These are phyloP conservation scores for Polydrusus tereticollis DNA, from an alignment of 2,888 invertebrate species.

Conservation along the genomic window DNA sequence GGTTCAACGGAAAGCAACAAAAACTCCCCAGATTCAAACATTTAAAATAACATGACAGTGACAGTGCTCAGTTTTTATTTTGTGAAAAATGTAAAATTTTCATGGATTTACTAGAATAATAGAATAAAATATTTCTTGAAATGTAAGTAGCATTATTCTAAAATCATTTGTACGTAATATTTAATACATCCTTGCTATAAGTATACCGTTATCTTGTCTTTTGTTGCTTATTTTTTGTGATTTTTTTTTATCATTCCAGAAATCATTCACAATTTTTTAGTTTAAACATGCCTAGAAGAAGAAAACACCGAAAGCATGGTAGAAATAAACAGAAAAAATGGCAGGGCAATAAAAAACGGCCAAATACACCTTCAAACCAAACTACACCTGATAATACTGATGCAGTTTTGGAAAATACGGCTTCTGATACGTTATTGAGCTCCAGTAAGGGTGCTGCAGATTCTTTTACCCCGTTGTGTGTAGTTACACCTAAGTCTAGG, in stretches of 20 bases:
- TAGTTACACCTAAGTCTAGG: background rate
- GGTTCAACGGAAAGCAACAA: background rate
- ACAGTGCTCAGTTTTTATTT: background rate
- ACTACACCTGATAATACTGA: background rate
- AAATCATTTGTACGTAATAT: background rate
- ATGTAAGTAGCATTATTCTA: background rate
- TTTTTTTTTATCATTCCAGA: too few species aligned
- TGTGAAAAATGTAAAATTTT: background rate
- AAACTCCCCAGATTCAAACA: slow-evolving; percentile 6
- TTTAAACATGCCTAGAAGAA: slow-evolving; percentile 12
- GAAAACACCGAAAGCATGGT: slow-evolving; percentile 22
- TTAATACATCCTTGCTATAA: too few species aligned
- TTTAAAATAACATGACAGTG: slow-evolving; percentile 10
- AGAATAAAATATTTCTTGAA: background rate
- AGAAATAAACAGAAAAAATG: slow-evolving; percentile 9
- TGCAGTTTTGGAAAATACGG: background rate
- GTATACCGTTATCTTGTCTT: too few species aligned
- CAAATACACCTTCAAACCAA: background rate
- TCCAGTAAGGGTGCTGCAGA: slow-evolving; percentile 1
- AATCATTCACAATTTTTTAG: too few species aligned
- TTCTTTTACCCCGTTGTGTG: slow-evolving; percentile 15
- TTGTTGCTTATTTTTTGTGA: too few species aligned
- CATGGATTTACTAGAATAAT: background rate
- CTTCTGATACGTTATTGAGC: slow-evolving; percentile 9
- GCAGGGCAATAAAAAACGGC: background rate